phyloP scores from a whole-genome alignment of 2,888 invertebrate species.

The Heteromyza rotundicornis region DNA sequence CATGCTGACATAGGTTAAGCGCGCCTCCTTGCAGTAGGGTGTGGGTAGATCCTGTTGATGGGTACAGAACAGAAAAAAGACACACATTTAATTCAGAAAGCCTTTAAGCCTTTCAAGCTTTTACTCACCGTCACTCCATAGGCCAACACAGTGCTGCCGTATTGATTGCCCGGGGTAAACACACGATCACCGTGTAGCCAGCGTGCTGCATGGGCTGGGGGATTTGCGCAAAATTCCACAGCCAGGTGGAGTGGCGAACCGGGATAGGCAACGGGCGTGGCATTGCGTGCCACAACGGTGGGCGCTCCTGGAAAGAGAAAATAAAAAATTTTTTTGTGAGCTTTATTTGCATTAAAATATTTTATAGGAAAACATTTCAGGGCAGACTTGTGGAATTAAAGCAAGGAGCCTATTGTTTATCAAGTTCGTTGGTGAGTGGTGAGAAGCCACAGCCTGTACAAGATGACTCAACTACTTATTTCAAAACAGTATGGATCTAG shows the following conservation, averaged over 20 bases:
- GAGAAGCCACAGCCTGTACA: no score
- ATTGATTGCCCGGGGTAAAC: constrained; percentile 63
- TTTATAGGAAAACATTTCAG: no score
- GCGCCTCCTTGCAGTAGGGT: constrained; percentile 63
- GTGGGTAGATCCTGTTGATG: constrained; percentile 60
- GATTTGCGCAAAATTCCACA: constrained; percentile 81
- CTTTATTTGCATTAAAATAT: neutral
- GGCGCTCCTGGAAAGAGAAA: constrained; percentile 68
- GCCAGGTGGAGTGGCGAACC: constrained; percentile 73
- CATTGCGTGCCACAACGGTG: constrained; percentile 70
- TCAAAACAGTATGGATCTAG: no score
- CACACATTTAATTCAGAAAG: neutral
- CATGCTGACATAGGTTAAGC: constrained; percentile 63
- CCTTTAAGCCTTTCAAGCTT: neutral
- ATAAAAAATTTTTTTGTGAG: constrained; percentile 2
- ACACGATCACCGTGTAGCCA: constrained; percentile 63
- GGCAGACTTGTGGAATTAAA: neutral
- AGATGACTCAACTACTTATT: no score
- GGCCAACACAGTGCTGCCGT: constrained; percentile 61
- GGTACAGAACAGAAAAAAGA: constrained; percentile 6
- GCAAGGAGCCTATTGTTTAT: neutral
- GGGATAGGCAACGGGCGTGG: constrained; percentile 72
- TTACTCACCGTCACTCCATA: constrained; percentile 61
- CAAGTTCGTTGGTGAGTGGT: no score
- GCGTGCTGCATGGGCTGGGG: constrained; percentile 65